Percentiles rank a stretch among this genome's conserved stretches.
phyloP scores from a whole-genome alignment of 1,140 invertebrate genomes.

The Propsilocerus akamusi region DNA sequence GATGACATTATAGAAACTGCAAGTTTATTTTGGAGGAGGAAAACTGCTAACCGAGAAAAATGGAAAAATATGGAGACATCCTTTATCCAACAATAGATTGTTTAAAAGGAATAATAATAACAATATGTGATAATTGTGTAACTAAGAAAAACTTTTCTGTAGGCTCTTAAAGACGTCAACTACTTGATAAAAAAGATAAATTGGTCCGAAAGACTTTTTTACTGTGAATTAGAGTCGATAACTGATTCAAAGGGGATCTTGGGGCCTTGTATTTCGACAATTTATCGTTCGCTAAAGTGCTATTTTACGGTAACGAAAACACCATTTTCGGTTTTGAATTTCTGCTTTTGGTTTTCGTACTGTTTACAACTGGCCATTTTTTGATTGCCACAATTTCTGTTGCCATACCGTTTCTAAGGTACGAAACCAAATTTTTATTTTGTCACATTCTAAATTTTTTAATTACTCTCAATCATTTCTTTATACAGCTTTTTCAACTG shows the following conservation, averaged over 20 bases:
- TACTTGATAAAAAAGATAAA: conserved; percentile 60
- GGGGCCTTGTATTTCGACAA: conserved; percentile 65
- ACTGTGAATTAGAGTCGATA: conserved; percentile 42
- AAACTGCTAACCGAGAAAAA: too few relatives aligned
- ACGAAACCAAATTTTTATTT: conserved; percentile 35
- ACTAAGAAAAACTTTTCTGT: not conserved
- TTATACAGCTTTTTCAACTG: conserved; percentile 33
- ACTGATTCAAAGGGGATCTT: conserved; percentile 29
- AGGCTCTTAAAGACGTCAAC: conserved; percentile 48
- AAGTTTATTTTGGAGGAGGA: conserved; percentile 55
- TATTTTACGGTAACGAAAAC: conserved; percentile 16
- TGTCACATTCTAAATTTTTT: conserved; percentile 54
- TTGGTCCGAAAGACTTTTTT: conserved; percentile 53
- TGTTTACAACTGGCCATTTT: conserved; percentile 12
- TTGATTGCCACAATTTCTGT: conserved; percentile 22
- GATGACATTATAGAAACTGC: conserved; percentile 52
- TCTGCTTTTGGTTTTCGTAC: conserved; percentile 13
- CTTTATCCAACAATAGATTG: too few relatives aligned
- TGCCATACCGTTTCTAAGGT: conserved; percentile 27
- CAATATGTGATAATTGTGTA: not conserved
- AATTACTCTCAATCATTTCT: conserved; percentile 36
- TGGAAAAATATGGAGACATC: too few relatives aligned
- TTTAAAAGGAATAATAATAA: conserved; percentile 37
- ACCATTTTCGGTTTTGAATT: conserved; percentile 16
- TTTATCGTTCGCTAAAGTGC: conserved; percentile 5